A percentile compares a stretch with the other conserved stretches of the same genome.
These are phyloP conservation scores for Ferrisia virgata DNA, from an alignment of 2,888 invertebrate genomes.

Conservation along the genomic window DNA sequence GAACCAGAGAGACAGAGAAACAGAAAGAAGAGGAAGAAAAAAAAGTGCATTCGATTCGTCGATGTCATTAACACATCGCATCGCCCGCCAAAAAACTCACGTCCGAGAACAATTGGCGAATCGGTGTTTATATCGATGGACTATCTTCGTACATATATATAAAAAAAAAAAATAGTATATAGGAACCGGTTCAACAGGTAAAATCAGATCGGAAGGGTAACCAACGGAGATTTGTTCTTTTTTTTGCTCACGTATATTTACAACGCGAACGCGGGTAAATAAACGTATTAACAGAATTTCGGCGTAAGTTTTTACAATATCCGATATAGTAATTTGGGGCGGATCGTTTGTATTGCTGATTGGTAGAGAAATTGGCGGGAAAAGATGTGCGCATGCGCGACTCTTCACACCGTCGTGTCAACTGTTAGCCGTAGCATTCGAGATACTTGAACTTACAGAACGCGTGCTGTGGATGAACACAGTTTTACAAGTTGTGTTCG, in stretches of 20 bases:
- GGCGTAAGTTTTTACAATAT: constrained; percentile 20
- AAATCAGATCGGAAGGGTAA: constrained; percentile 39
- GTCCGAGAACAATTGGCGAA: constrained; percentile 4
- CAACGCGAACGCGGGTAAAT: constrained; percentile 23
- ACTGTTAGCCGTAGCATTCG: neutral
- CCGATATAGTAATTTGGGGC: neutral
- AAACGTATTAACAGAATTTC: constrained; percentile 37
- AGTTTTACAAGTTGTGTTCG: constrained; percentile 18
- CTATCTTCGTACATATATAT: neutral
- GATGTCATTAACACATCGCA: constrained; percentile 25
- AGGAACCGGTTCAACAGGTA: constrained; percentile 40
- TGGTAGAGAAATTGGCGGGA: constrained; percentile 39
- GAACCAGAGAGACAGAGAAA: too few species aligned
- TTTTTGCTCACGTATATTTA: constrained; percentile 11
- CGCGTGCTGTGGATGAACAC: constrained; percentile 39
- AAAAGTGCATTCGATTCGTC: neutral
- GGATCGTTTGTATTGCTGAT: neutral
- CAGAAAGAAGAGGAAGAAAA: neutral
- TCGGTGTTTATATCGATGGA: neutral
- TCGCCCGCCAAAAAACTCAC: neutral
- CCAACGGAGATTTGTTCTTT: neutral
- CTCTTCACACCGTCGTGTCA: neutral
- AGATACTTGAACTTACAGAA: neutral
- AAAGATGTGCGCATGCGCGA: constrained; percentile 34
- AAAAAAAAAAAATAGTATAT: neutral